phyloP scores from a whole-genome alignment of 1,140 invertebrate species.

The Cotesia glomerata region DNA sequence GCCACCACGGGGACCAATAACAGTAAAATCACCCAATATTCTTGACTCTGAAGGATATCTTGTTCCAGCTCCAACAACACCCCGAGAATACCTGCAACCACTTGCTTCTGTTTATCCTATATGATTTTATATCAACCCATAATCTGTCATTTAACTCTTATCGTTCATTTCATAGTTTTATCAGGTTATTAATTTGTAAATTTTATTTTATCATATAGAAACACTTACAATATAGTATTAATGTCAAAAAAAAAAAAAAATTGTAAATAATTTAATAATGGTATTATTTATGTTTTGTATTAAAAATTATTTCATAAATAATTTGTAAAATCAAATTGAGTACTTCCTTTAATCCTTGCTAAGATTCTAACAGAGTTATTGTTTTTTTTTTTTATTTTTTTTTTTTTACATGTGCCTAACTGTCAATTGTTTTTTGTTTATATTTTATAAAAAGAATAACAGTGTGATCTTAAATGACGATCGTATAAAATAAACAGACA shows the following conservation, averaged over 20 bases:
- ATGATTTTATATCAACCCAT: neutral
- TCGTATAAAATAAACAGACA: neutral
- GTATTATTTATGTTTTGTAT: no score
- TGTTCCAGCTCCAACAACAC: slow-evolving; percentile 62
- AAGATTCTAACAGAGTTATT: no score
- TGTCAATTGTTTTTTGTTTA: no score
- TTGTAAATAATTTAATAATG: no score
- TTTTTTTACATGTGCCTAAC: no score
- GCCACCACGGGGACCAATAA: slow-evolving; percentile 62
- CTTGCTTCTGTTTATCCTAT: slow-evolving; percentile 39
- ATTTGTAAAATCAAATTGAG: no score
- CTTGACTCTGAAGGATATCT: slow-evolving; percentile 69
- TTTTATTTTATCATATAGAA: neutral
- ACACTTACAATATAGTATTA: neutral
- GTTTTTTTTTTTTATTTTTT: no score
- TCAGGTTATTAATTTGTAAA: no score
- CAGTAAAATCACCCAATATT: slow-evolving; percentile 55
- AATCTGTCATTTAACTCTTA: neutral
- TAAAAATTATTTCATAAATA: no score
- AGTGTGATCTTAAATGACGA: neutral
- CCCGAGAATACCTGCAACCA: slow-evolving; percentile 67
- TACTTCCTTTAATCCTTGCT: no score
- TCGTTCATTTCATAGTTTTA: neutral
- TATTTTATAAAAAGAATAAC: no score
- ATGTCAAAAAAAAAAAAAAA: no score